These are phyloP conservation scores for Darevskia mixta DNA, from an alignment of 2,797 vertebrate species.

Conservation along the genomic window DNA sequence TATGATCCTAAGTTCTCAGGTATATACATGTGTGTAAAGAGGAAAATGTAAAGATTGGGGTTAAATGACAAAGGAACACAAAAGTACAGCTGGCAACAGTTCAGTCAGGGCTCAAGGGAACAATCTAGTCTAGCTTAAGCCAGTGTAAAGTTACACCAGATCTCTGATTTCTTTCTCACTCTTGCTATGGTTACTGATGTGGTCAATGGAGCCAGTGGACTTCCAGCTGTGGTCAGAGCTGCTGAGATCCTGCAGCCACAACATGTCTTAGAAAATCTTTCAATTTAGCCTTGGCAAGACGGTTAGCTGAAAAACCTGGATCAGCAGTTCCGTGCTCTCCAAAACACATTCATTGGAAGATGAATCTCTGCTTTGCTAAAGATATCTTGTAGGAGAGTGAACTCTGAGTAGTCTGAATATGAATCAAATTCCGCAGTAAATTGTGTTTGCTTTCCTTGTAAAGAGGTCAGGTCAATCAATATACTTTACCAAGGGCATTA, in stretches of 20 bases:
- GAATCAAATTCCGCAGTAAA: constrained; percentile 30
- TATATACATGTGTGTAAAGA: too few species aligned
- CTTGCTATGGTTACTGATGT: background rate
- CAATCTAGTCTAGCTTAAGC: too few species aligned
- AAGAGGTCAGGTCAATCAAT: constrained; percentile 8
- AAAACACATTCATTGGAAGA: constrained; percentile 42
- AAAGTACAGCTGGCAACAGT: too few species aligned
- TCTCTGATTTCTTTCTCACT: background rate
- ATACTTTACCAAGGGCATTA: constrained; percentile 23
- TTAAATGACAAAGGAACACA: too few species aligned
- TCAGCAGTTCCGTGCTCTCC: background rate
- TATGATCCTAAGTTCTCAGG: too few species aligned
- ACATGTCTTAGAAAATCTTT: background rate
- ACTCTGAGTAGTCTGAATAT: constrained; percentile 31
- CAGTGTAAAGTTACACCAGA: too few species aligned
- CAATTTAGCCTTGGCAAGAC: background rate
- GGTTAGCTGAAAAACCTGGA: constrained; percentile 15
- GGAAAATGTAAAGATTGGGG: too few species aligned
- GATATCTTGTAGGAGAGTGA: constrained; percentile 20
- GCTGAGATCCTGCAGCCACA: background rate
- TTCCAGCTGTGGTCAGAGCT: background rate
- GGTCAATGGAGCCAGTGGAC: too few species aligned
- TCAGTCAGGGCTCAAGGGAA: too few species aligned
- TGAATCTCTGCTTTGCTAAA: constrained; percentile 13
- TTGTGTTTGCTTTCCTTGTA: constrained; percentile 33